These are phyloP conservation scores for Xylocopa sonorina DNA, from an alignment of 1,140 invertebrate genomes.

Conservation along the genomic window DNA sequence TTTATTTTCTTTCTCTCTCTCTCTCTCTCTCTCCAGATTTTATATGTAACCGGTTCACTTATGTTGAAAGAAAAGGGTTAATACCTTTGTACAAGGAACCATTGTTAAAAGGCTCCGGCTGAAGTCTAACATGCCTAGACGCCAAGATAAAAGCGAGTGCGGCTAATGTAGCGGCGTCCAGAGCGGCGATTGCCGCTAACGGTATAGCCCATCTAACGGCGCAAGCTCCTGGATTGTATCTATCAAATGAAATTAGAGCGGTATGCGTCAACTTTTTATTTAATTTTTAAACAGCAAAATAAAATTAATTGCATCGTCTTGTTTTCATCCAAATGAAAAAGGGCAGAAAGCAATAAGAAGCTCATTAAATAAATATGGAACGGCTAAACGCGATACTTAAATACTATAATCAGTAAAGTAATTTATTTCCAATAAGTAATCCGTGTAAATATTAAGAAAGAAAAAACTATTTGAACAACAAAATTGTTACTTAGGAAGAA, in stretches of 20 bases:
- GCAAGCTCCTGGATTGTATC: slow-evolving; percentile 90
- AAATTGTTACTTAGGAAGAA: neutral
- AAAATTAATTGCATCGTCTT: neutral
- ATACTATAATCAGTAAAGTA: too few species aligned
- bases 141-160: slow-evolving; percentile 97
- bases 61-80: neutral
- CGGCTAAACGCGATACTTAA: too few species aligned
- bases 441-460: too few species aligned
- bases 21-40: neutral
- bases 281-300: neutral
- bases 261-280: neutral
- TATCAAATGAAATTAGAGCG: slow-evolving; percentile 38
- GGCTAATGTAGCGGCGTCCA: slow-evolving; percentile 94
- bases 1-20: too few species aligned
- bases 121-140: slow-evolving; percentile 91
- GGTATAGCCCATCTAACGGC: slow-evolving; percentile 97
- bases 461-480: neutral
- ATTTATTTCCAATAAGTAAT: too few species aligned
- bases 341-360: too few species aligned
- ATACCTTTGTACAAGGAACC: slow-evolving; percentile 84
- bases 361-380: too few species aligned
- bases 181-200: slow-evolving; percentile 94
- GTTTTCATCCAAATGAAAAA: neutral
- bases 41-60: neutral
- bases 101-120: slow-evolving; percentile 90